Evolutionary conservation across 2,888 invertebrate genomes (phyloP).

Genomic region (Synergus itoensis): DNA sequence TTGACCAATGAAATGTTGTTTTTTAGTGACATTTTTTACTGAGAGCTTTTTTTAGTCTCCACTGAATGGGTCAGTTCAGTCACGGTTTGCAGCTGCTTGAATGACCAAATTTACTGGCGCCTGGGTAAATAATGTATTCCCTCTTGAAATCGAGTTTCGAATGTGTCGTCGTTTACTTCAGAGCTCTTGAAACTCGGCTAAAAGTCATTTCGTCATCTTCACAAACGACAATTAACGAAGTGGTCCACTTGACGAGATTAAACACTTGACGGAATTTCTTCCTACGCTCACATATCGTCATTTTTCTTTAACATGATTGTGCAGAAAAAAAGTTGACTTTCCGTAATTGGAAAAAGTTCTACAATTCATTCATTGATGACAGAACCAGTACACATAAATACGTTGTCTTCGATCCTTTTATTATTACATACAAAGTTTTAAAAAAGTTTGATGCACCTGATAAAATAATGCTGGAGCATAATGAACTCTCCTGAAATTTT

Average conservation of each 20-base stretch:
- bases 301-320: background rate
- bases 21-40: slow-evolving; percentile 7
- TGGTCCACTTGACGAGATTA: slow-evolving; percentile 61
- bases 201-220: slow-evolving; percentile 62
- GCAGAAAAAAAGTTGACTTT: background rate
- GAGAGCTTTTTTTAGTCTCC: background rate
- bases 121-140: slow-evolving; percentile 30
- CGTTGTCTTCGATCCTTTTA: background rate
- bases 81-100: slow-evolving; percentile 23
- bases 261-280: slow-evolving; percentile 53
- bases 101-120: slow-evolving; percentile 25
- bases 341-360: background rate
- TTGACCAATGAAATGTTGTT: background rate
- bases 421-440: background rate
- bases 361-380: too few species aligned
- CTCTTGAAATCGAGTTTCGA: slow-evolving; percentile 29
- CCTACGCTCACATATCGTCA: slow-evolving; percentile 5
- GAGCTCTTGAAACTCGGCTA: slow-evolving; percentile 54
- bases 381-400: too few species aligned
- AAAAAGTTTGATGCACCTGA: slow-evolving; percentile 4
- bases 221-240: slow-evolving; percentile 62
- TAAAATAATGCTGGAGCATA: background rate
- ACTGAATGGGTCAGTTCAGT: background rate
- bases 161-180: slow-evolving; percentile 39
- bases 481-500: background rate